These are phyloP conservation scores for Drosophila infuscata DNA, from an alignment of 2,888 invertebrate species.

Conservation along the genomic window DNA sequence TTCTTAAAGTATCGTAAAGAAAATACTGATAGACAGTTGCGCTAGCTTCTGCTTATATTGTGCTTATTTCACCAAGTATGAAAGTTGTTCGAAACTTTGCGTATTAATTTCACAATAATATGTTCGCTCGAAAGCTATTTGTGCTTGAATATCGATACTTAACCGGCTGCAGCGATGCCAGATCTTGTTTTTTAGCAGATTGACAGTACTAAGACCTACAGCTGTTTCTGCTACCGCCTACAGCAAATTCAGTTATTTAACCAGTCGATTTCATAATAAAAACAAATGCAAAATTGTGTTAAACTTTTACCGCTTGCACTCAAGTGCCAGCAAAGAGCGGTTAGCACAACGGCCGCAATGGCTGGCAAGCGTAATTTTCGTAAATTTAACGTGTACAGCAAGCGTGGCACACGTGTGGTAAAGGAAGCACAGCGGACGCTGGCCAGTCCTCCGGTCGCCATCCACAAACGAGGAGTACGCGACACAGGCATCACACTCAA, in stretches of 20 bases:
- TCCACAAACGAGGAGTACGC: conserved; percentile 90
- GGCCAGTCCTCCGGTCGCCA: conserved; percentile 87
- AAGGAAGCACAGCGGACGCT: conserved; percentile 86
- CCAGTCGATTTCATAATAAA: conserved; percentile 20
- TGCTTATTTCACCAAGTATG: conserved; percentile 25
- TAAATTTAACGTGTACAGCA: conserved; percentile 91
- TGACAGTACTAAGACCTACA: conserved; percentile 27
- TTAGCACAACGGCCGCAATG: conserved; percentile 86
- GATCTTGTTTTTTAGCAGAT: background rate
- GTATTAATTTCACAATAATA: conserved; percentile 40
- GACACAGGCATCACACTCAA: conserved; percentile 87
- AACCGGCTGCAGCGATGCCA: conserved; percentile 10
- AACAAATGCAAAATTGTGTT: conserved; percentile 68
- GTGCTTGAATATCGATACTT: conserved; percentile 16
- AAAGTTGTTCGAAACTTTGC: conserved; percentile 6
- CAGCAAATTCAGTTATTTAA: conserved; percentile 67
- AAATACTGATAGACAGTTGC: background rate
- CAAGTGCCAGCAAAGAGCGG: conserved; percentile 71
- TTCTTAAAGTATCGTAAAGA: background rate
- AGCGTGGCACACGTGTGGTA: conserved; percentile 90
- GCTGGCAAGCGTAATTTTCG: conserved; percentile 92
- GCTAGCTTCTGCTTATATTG: conserved; percentile 17
- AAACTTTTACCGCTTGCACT: conserved; percentile 63
- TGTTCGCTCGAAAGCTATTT: conserved; percentile 12
- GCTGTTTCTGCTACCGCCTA: conserved; percentile 34